Base-by-base conservation (phyloP, 2,797 vertebrate genomes). In the Phalanger gymnotis region DNA sequence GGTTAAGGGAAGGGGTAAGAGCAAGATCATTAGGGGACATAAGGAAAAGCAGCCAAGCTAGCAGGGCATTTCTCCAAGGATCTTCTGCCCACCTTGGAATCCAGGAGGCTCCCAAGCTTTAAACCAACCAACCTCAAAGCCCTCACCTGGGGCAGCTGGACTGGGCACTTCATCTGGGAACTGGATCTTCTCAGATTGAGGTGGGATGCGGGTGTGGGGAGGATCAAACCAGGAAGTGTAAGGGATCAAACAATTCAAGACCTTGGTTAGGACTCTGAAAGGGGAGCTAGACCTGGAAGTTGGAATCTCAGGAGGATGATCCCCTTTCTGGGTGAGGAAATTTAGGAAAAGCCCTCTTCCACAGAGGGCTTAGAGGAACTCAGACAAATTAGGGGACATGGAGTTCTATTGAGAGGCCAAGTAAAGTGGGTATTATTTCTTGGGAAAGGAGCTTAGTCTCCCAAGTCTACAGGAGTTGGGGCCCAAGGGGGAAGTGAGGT, bases 91-190 rank as follows among this genome's bases (percentile, higher is more conserved):
- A 87, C 73, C 40, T 51, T 87, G 73, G 73, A 87, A 40, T 87
- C 73, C 40, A 87, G 40, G 73, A 87, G 73, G 73, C 73, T 87
- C 73, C 73, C 73, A 87, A 87, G 73, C 73, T 27, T 87, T 51
- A 87, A 87, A 87, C 7, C 73, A 51, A 87, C 73, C 73, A 87
- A 51, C 40, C 40, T 81, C 73, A 81, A 81, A 81, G 73, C 73
- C 61, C 92, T 95, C 91, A 94, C 93, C 92, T 52, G 92, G 95
- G 95, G 94, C 34, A 81, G 90, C 31, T n/a, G 57, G 57, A 54
- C 55, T 93, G 91, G 73, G 73, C 3, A 57, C 11, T 40, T 91
- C 58, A 87, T 30, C 40, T 81, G 73, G 90, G 25, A 61, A 47
- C 28, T 91, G 93, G 90, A 54, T 92, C n/a, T 91, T 91, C 73